Evolutionary conservation across 2,888 invertebrate species (phyloP).

Genomic region (Epinotia demarniana): DNA sequence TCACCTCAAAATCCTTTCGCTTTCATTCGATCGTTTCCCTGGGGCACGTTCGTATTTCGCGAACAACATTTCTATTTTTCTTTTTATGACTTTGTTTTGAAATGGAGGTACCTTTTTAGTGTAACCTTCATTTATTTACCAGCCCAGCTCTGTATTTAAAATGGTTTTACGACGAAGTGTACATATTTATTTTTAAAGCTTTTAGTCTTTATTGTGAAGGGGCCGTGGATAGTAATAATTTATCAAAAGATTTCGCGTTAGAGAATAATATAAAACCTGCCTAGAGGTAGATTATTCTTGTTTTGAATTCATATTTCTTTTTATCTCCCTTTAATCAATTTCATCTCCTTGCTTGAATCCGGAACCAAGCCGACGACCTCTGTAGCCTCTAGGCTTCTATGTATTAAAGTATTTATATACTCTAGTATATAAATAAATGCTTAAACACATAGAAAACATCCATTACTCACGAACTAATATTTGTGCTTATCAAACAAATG

Average conservation of each 20-base stretch:
- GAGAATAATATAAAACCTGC: not conserved
- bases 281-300: too few relatives aligned
- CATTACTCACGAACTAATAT: too few relatives aligned
- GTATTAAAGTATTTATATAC: too few relatives aligned
- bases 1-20: not conserved
- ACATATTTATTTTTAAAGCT: constrained; percentile 15
- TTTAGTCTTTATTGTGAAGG: constrained; percentile 7
- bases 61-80: constrained; percentile 1
- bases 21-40: constrained; percentile 11
- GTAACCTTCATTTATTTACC: constrained; percentile 41
- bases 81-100: constrained; percentile 35
- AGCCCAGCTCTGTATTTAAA: constrained; percentile 15
- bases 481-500: too few relatives aligned
- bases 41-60: constrained; percentile 7
- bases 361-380: too few relatives aligned
- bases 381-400: too few relatives aligned
- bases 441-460: too few relatives aligned
- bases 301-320: not conserved
- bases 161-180: constrained; percentile 10
- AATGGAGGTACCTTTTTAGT: constrained; percentile 24
- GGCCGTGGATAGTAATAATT: not conserved
- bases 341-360: not conserved
- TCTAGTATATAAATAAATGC: too few relatives aligned
- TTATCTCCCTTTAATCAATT: not conserved
- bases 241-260: not conserved